phyloP scores from a whole-genome alignment of 2,888 invertebrate species.

The Ethmia dodecea region DNA sequence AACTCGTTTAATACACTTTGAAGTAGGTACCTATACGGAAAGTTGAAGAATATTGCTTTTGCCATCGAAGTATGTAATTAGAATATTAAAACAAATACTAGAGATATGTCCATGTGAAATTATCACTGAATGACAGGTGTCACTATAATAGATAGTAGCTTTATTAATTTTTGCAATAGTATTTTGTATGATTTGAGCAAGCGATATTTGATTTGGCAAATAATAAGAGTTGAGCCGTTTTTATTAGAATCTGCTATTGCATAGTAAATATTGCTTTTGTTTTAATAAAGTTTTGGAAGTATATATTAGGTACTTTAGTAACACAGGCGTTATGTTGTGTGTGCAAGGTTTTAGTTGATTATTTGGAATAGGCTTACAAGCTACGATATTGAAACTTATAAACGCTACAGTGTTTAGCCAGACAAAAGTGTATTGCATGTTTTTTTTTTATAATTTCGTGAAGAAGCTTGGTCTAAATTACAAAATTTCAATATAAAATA shows the following conservation, averaged over 20 bases:
- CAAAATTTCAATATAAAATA: too few relatives aligned
- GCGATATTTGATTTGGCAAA: too few relatives aligned
- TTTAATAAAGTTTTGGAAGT: background rate
- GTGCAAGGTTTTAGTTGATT: too few relatives aligned
- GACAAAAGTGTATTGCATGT: too few relatives aligned
- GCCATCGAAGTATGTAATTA: background rate
- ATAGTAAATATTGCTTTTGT: background rate
- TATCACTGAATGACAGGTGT: slow-evolving; percentile 17
- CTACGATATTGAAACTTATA: too few relatives aligned
- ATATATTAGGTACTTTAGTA: too few relatives aligned
- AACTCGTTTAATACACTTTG: slow-evolving; percentile 10
- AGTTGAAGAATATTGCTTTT: background rate
- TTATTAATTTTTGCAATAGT: slow-evolving; percentile 27
- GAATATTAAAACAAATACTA: background rate
- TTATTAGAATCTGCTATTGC: background rate
- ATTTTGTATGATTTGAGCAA: slow-evolving; percentile 9
- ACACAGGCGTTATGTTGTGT: background rate
- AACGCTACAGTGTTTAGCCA: too few relatives aligned
- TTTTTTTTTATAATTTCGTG: too few relatives aligned
- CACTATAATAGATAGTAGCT: slow-evolving; percentile 20
- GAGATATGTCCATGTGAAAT: slow-evolving; percentile 15
- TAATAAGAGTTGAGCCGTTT: slow-evolving; percentile 1
- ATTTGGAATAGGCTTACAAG: too few relatives aligned
- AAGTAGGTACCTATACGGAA: background rate
- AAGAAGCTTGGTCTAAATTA: too few relatives aligned